Evolutionary conservation across 2,888 invertebrate species (phyloP).

Genomic region (Rutpela maculata): DNA sequence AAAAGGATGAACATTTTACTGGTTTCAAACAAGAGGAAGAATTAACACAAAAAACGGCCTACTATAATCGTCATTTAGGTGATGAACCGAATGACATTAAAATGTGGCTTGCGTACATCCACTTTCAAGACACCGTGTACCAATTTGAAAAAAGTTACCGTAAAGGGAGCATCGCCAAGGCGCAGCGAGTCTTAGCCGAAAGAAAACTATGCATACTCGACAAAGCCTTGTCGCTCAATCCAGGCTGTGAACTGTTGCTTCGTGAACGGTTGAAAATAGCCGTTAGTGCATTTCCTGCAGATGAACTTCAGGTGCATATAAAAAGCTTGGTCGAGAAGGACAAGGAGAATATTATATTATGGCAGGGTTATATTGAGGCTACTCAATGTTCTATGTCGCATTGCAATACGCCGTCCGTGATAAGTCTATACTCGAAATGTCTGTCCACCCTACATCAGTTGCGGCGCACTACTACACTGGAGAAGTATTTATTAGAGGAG

Average conservation of each 20-base stretch:
- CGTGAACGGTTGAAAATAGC: slow-evolving; percentile 74
- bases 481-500: slow-evolving; percentile 70
- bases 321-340: slow-evolving; percentile 75
- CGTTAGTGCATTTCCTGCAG: slow-evolving; percentile 77
- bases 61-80: slow-evolving; percentile 75
- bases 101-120: slow-evolving; percentile 79
- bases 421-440: slow-evolving; percentile 77
- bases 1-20: slow-evolving; percentile 61
- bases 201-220: slow-evolving; percentile 80
- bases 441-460: slow-evolving; percentile 73
- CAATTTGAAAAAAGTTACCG: slow-evolving; percentile 73
- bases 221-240: slow-evolving; percentile 78
- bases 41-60: slow-evolving; percentile 74
- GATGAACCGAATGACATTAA: slow-evolving; percentile 76
- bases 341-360: slow-evolving; percentile 72
- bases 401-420: slow-evolving; percentile 78
- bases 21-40: slow-evolving; percentile 74
- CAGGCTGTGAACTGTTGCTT: slow-evolving; percentile 75
- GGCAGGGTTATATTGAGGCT: slow-evolving; percentile 76
- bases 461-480: slow-evolving; percentile 67
- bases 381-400: slow-evolving; percentile 79
- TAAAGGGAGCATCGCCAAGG: slow-evolving; percentile 73
- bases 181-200: slow-evolving; percentile 73
- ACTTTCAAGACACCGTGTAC: slow-evolving; percentile 76
- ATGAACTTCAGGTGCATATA: slow-evolving; percentile 76